phyloP scores from a whole-genome alignment of 30 jellyfish, hydroid and myxozoan genomes.

The Aurelia coerulea region DNA sequence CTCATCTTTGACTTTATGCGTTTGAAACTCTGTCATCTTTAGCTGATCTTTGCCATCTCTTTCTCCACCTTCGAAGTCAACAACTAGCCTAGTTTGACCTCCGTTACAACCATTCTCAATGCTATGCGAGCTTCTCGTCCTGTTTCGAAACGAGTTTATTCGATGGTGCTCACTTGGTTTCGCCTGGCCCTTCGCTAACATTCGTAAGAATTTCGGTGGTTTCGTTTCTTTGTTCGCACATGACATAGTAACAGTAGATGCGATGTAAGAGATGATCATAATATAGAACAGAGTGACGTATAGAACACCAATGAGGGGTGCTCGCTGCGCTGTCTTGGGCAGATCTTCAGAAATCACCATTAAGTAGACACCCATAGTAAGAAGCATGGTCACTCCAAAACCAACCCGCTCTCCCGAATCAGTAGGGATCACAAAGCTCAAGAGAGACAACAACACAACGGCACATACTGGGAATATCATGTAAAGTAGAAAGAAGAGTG shows the following conservation, averaged over 20 bases:
- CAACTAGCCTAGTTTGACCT: no score
- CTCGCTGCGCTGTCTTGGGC: slow-evolving; percentile 75
- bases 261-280: slow-evolving; percentile 44
- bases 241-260: slow-evolving; percentile 28
- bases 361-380: slow-evolving; percentile 80
- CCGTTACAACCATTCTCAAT: no score
- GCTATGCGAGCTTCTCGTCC: background rate
- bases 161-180: background rate
- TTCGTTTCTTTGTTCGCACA: slow-evolving; percentile 17
- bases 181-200: slow-evolving; percentile 2
- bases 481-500: slow-evolving; percentile 69
- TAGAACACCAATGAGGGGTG: slow-evolving; percentile 77
- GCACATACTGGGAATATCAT: slow-evolving; percentile 70
- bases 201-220: slow-evolving; percentile 61
- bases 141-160: background rate
- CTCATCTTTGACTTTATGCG: background rate
- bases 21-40: background rate
- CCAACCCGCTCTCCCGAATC: slow-evolving; percentile 87
- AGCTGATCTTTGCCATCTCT: background rate
- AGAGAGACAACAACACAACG: slow-evolving; percentile 54
- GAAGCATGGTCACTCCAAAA: slow-evolving; percentile 82
- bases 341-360: slow-evolving; percentile 82
- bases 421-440: slow-evolving; percentile 66
- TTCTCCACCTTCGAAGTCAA: background rate
- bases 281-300: slow-evolving; percentile 65